A percentile compares a stretch with the other conserved stretches of the same genome.
Conservation (phyloP, 2,888 invertebrate species). For the Lomographa bimaculata region DNA sequence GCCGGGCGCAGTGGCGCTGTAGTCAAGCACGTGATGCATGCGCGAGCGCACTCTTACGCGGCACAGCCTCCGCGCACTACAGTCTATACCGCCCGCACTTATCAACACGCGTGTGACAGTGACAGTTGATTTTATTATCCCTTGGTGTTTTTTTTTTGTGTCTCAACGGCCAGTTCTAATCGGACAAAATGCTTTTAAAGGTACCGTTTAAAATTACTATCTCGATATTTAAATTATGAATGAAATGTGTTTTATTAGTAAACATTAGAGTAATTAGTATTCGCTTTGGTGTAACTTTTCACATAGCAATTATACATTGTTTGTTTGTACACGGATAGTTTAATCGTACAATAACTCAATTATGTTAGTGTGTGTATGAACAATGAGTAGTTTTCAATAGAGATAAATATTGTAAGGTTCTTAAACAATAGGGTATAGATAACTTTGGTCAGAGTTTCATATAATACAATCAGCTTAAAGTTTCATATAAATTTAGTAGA, state of each 20-base stretch:
- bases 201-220: slow-evolving; percentile 48
- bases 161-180: slow-evolving; percentile 29
- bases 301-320: slow-evolving; percentile 37
- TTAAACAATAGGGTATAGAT: slow-evolving; percentile 10
- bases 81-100: slow-evolving; percentile 51
- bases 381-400: slow-evolving; percentile 21
- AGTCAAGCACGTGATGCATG: slow-evolving; percentile 72
- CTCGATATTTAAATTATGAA: slow-evolving; percentile 45
- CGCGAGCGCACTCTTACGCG: slow-evolving; percentile 75
- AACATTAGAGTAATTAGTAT: slow-evolving; percentile 50
- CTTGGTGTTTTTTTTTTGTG: slow-evolving; percentile 39
- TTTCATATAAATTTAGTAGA: too few relatives aligned
- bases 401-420: slow-evolving; percentile 4
- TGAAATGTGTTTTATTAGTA: slow-evolving; percentile 44
- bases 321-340: slow-evolving; percentile 39
- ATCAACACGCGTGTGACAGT: slow-evolving; percentile 68
- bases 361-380: slow-evolving; percentile 29
- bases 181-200: slow-evolving; percentile 54
- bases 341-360: slow-evolving; percentile 21
- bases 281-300: slow-evolving; percentile 41
- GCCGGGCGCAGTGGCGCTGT: slow-evolving; percentile 65
- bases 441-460: too few relatives aligned
- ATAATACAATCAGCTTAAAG: too few relatives aligned
- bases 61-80: slow-evolving; percentile 75
- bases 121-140: slow-evolving; percentile 40